phyloP scores from a whole-genome alignment of 2,113 vertebrate species.

The Glaucomys volans region DNA sequence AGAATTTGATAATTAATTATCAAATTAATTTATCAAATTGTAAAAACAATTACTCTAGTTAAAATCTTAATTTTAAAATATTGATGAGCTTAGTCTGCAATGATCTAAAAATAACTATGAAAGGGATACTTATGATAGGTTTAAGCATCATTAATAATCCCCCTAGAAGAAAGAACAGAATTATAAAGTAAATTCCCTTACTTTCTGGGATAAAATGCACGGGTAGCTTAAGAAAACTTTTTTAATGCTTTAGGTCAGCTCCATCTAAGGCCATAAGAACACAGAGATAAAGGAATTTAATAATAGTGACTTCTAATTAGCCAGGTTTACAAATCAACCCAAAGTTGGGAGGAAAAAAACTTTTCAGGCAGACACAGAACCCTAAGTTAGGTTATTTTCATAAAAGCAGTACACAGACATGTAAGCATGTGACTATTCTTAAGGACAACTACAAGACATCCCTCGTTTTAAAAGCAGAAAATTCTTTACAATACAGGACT shows the following conservation, averaged over 20 bases:
- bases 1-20: neutral
- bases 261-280: neutral
- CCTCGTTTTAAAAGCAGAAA: conserved; percentile 28
- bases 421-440: neutral
- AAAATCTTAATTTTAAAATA: neutral
- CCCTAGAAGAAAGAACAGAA: neutral
- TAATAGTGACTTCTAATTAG: neutral
- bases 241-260: conserved; percentile 2
- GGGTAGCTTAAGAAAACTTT: neutral
- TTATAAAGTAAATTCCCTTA: neutral
- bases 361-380: neutral
- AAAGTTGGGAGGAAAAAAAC: neutral
- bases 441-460: neutral
- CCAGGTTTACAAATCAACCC: neutral
- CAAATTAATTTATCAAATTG: too few species aligned
- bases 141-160: conserved; percentile 20
- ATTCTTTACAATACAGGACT: neutral
- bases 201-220: conserved; percentile 4
- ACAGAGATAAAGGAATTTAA: neutral
- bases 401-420: neutral
- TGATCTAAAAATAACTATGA: neutral
- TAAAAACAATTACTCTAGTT: neutral
- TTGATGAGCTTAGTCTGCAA: neutral
- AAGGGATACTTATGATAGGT: neutral
- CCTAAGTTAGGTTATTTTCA: neutral